These are phyloP conservation scores for Myotis brandtii DNA, from an alignment of 2,113 vertebrate species.

Conservation along the genomic window DNA sequence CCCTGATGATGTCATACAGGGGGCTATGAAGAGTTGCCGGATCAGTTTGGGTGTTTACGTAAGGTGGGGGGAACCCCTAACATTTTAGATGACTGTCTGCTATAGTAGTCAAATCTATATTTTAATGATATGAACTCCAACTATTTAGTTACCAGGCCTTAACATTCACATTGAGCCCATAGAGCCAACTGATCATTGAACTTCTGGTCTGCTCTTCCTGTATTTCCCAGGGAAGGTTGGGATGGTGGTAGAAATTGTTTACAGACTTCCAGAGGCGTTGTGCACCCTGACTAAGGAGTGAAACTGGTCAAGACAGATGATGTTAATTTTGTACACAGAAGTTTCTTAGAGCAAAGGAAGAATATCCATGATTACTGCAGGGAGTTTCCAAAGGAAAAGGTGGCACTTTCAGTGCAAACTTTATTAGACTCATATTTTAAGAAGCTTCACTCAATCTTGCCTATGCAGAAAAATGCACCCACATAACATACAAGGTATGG, in stretches of 20 bases:
- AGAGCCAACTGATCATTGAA: neutral
- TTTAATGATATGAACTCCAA: neutral
- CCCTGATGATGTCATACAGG: neutral
- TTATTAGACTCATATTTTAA: conserved; percentile 60
- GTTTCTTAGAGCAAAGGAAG: neutral
- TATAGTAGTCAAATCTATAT: neutral
- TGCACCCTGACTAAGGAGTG: neutral
- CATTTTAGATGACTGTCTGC: neutral
- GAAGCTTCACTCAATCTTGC: neutral
- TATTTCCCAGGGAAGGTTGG: neutral
- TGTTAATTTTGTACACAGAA: conserved; percentile 52
- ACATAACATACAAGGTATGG: neutral
- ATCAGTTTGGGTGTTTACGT: neutral
- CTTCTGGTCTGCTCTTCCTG: neutral
- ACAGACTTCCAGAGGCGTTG: neutral
- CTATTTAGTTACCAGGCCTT: neutral
- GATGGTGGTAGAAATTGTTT: neutral
- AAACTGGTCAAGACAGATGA: conserved; percentile 11
- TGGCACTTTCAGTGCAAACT: neutral
- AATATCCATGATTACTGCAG: neutral
- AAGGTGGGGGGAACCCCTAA: neutral
- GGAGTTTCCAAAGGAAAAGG: conserved; percentile 46
- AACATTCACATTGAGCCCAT: neutral
- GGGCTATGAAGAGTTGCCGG: neutral
- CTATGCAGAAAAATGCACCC: neutral